A percentile compares a stretch with the other conserved stretches of the same genome.
phyloP scores from a whole-genome alignment of 2,113 vertebrate genomes.

The Protobothrops flavoviridis region DNA sequence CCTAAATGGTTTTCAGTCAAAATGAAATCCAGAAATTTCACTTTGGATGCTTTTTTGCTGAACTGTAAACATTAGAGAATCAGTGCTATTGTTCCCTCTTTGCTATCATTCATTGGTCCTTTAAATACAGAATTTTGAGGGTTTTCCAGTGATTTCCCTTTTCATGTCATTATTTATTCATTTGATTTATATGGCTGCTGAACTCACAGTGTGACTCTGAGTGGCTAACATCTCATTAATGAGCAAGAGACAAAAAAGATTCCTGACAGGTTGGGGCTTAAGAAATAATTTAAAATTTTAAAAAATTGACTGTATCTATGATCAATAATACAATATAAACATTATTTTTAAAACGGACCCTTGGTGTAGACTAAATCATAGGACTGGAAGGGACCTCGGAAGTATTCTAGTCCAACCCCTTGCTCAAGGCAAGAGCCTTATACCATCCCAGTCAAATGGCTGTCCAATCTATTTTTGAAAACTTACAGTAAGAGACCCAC shows the following conservation, averaged over 20 bases:
- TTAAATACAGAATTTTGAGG: conserved; percentile 45
- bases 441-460: no score
- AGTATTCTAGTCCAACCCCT: no score
- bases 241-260: not conserved
- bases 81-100: conserved; percentile 33
- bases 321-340: not conserved
- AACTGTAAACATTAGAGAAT: conserved; percentile 47
- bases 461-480: no score
- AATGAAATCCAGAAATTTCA: not conserved
- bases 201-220: not conserved
- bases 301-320: not conserved
- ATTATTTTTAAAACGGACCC: not conserved
- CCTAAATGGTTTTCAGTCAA: not conserved
- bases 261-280: not conserved
- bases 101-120: conserved; percentile 26
- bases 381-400: no score
- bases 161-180: conserved; percentile 37
- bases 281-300: not conserved
- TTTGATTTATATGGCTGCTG: not conserved
- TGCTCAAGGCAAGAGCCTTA: no score
- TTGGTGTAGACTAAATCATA: no score
- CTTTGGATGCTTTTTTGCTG: conserved; percentile 36
- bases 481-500: no score
- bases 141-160: conserved; percentile 31
- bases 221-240: not conserved